Base-by-base conservation (phyloP, 2,113 vertebrate genomes). In the Dasyurus viverrinus region DNA sequence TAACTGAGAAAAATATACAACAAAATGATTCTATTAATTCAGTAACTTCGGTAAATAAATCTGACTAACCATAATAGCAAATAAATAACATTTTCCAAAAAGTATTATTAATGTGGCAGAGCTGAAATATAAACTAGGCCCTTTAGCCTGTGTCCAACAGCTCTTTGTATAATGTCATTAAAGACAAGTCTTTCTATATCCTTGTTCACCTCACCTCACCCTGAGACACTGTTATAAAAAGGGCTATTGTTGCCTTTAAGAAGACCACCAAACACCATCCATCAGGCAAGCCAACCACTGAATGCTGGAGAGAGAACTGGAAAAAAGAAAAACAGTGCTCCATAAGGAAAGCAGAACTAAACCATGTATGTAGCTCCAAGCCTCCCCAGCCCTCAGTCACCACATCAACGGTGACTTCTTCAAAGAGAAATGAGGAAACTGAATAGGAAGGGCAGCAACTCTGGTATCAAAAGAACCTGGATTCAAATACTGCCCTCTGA, bases 151-250 rank as follows among this genome's bases (percentile, higher is more conserved):
- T 84, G 19, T 22, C n/a, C 68, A 84, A 84, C 0, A n/a, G 68
- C n/a, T 84, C 16, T 84, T 84, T 84, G 36, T 84, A 84, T n/a
- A 84, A 42, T 23, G 8, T n/a, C n/a, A 84, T 42, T 84, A 2
- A 42, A 42, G 68, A 84, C 36, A 42, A 84, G 16, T 84, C n/a
- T 42, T n/a, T 0, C 68, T 84, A 42, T 42, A 84, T 42, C 16
- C 92, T 89, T 10, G 26, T 94, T 96, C 55, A 92, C 95, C 96
- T 94, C 25, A 8, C 93, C 42, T 93, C 92, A 95, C 91, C 92
- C 68, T 84, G 90, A 89, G 68, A 22, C 3, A 90, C 93, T 90
- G 8, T 55, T 55, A 91, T 53, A 90, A 26, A 93, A 52, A 96
- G 89, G 47, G 89, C 22, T 92, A 54, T 90, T 76, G 3, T 96